Evolutionary conservation across 2,888 invertebrate genomes (phyloP), one percentile per base, ranked within the genome.

Genomic region (Alloscopus bannaensis): DNA sequence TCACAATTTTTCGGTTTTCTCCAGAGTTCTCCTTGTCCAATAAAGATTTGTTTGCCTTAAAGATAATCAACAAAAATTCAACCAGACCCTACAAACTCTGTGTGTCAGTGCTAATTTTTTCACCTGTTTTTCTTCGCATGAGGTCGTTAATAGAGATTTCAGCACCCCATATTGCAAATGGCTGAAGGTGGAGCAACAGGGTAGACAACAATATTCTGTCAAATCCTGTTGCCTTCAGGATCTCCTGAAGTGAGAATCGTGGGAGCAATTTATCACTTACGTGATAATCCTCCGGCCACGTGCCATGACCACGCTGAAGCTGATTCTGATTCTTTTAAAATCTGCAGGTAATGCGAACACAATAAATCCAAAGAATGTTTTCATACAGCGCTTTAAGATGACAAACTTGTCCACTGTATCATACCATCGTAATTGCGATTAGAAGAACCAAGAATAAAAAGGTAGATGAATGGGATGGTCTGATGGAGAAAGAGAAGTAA

Each of bases 261-360:
- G n/a, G n/a, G n/a, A n/a, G n/a, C n/a, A n/a, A n/a, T 45, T 45
- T 45, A n/a, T 3, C 45, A 45, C 45, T 16, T 45, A 45, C 18
- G 45, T 16, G 13, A 36, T 45, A 45, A 45, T 16, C 4, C 45
- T 18, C 18, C 13, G 69, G 69, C 69, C 40, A 26, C 59, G 60
- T 42, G 76, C 69, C 76, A 77, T 77, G 76, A 69, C 29, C 62
- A 24, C 76, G 47, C 42, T 50, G 69, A 60, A 69, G 40, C 62
- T 77, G 24, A 4, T 77, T 24, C 55, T 77, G 55, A 36, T 77
- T 59, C 45, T 77, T 20, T 45, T 77, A 22, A 77, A 77, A 26
- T 69, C 76, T n/a, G n/a, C n/a, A 69, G 68, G 76, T 77, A 65
- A n/a, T n/a, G n/a, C n/a, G n/a, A n/a, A n/a, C n/a, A n/a, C n/a